Conservation (phyloP, 2,113 vertebrate genomes). For the Cebidichthys violaceus region DNA sequence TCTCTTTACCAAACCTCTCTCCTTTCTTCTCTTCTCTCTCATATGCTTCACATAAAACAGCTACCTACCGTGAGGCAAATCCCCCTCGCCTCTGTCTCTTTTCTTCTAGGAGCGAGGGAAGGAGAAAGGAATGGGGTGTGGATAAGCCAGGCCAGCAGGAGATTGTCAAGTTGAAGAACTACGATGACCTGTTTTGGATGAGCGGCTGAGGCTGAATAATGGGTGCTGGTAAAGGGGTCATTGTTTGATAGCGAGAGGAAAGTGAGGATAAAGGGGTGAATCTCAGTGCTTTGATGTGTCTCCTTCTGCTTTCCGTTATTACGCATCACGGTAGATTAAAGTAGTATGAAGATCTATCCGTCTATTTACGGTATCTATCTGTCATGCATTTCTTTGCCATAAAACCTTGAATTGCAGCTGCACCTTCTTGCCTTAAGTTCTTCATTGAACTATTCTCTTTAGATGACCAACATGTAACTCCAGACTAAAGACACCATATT, state of each 20-base stretch:
- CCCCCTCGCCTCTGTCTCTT: conserved; percentile 79
- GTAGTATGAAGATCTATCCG: neutral
- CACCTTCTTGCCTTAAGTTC: too few species aligned
- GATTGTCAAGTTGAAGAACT: conserved; percentile 78
- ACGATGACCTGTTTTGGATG: conserved; percentile 75
- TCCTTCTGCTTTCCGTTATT: conserved; percentile 34
- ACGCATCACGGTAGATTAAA: neutral
- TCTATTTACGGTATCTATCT: conserved; percentile 15
- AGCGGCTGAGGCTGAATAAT: conserved; percentile 63
- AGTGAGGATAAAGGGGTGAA: conserved; percentile 43
- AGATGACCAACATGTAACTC: too few species aligned
- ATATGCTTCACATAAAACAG: conserved; percentile 80
- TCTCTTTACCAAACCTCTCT: conserved; percentile 68
- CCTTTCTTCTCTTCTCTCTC: conserved; percentile 70
- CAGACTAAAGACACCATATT: too few species aligned
- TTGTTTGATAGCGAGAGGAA: conserved; percentile 63
- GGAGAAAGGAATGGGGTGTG: conserved; percentile 78
- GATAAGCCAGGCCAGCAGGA: conserved; percentile 81
- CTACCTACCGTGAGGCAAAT: conserved; percentile 80
- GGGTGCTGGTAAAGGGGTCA: conserved; percentile 63
- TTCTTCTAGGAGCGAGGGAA: conserved; percentile 75
- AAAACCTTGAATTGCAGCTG: too few species aligned
- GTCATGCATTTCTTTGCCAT: too few species aligned
- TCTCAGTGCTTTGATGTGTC: conserved; percentile 50
- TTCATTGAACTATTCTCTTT: too few species aligned